These are phyloP conservation scores for Zygothrica quintamaculata DNA, from an alignment of 2,888 invertebrate genomes.

Conservation along the genomic window DNA sequence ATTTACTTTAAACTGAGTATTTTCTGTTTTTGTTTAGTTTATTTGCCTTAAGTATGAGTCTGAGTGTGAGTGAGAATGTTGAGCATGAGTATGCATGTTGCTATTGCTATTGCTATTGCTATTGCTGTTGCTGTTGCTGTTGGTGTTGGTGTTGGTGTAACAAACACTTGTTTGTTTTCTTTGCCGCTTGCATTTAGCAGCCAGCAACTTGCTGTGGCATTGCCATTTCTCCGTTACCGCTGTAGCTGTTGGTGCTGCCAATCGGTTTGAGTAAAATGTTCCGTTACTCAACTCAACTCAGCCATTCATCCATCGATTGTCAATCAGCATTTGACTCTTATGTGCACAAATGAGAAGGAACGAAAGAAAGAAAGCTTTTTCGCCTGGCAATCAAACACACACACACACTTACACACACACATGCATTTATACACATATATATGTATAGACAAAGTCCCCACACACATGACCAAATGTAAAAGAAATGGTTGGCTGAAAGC, in stretches of 20 bases:
- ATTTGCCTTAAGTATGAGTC: background rate
- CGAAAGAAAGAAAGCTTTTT: conserved; percentile 30
- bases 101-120: conserved; percentile 10
- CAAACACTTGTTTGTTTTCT: conserved; percentile 61
- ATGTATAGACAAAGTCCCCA: too few relatives aligned
- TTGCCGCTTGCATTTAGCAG: conserved; percentile 17
- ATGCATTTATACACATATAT: too few relatives aligned
- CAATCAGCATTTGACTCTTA: conserved; percentile 72
- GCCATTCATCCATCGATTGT: conserved; percentile 75
- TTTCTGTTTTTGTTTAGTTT: too few relatives aligned
- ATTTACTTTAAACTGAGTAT: too few relatives aligned
- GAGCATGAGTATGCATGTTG: conserved; percentile 15
- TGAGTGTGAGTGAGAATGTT: background rate
- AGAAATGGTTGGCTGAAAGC: conserved; percentile 63
- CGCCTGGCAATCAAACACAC: conserved; percentile 39
- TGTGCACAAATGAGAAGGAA: conserved; percentile 74
- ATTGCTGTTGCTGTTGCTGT: conserved; percentile 19
- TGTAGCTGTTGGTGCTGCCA: too few relatives aligned
- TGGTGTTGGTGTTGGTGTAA: conserved; percentile 24
- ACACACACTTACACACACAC: conserved; percentile 9
- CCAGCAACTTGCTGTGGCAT: conserved; percentile 8
- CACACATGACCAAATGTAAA: conserved; percentile 55
- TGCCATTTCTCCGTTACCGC: conserved; percentile 40
- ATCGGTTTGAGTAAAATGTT: background rate
- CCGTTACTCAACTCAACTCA: conserved; percentile 1